Percentiles rank a stretch among this genome's conserved stretches.
These are phyloP conservation scores for Heteronetta atricapilla DNA, from an alignment of 2,113 vertebrate species.

Conservation along the genomic window DNA sequence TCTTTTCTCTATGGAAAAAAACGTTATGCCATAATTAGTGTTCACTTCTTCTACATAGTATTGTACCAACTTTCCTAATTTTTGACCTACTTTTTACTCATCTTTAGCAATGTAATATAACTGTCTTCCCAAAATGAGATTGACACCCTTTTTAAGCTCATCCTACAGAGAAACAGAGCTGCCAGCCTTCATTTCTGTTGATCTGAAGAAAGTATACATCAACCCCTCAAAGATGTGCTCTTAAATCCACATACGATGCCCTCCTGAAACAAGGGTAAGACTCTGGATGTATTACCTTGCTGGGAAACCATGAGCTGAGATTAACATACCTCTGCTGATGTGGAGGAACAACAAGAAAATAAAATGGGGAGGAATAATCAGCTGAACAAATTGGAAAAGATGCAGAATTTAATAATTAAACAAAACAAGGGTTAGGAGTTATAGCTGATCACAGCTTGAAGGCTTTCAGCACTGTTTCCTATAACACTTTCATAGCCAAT, in stretches of 20 bases:
- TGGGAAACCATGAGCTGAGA: background rate
- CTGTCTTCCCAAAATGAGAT: background rate
- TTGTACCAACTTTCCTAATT: background rate
- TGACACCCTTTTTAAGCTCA: background rate
- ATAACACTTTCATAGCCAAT: background rate
- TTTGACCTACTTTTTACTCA: background rate
- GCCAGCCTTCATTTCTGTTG: background rate
- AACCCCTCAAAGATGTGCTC: background rate
- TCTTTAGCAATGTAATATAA: background rate
- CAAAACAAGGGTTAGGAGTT: background rate
- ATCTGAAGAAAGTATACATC: background rate
- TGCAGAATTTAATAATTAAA: background rate
- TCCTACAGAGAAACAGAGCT: background rate
- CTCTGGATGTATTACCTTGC: background rate
- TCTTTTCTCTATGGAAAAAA: background rate
- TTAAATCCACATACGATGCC: background rate
- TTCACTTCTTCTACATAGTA: background rate
- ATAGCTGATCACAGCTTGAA: background rate
- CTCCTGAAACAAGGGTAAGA: background rate
- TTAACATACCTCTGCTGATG: background rate
- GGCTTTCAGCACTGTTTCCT: background rate
- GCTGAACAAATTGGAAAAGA: background rate
- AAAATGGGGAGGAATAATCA: background rate
- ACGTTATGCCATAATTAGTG: background rate
- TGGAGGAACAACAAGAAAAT: background rate